These are phyloP conservation scores for Cinclus mexicanus DNA, from an alignment of 2,113 vertebrate species.

Conservation along the genomic window DNA sequence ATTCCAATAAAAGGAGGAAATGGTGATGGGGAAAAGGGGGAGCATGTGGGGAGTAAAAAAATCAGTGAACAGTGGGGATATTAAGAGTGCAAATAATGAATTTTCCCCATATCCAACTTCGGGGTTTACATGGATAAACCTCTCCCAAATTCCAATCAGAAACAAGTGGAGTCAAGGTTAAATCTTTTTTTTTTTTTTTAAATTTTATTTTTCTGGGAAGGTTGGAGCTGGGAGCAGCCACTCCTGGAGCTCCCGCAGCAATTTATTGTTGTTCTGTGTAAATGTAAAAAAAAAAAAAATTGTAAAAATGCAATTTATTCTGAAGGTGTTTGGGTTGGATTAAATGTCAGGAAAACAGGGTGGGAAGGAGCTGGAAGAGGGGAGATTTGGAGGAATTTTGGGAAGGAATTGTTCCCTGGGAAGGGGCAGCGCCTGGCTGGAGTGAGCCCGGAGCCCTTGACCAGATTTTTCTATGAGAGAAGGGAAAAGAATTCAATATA, in stretches of 20 bases:
- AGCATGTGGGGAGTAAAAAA: neutral
- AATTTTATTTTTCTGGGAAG: neutral
- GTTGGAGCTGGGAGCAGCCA: neutral
- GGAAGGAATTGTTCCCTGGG: neutral
- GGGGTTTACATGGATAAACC: rapidly evolving
- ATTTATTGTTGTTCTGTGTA: rapidly evolving
- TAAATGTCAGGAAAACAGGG: rapidly evolving
- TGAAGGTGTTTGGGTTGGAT: too few relatives aligned
- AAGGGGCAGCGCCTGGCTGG: neutral
- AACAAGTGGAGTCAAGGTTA: neutral
- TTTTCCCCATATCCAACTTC: neutral
- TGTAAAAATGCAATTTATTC: neutral
- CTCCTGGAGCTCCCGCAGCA: neutral
- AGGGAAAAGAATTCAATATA: rapidly evolving
- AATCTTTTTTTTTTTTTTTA: neutral
- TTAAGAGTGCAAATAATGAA: neutral
- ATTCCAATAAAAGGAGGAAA: neutral
- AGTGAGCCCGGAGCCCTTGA: neutral
- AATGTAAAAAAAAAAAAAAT: neutral
- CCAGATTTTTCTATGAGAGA: neutral
- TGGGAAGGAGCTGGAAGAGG: neutral
- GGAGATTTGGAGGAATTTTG: neutral
- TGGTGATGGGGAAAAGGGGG: neutral
- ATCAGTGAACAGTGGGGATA: rapidly evolving
- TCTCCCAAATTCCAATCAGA: neutral